A percentile compares a stretch with the other conserved stretches of the same genome.
These are phyloP conservation scores for Nymphalis polychloros DNA, from an alignment of 2,888 invertebrate genomes.

Conservation along the genomic window DNA sequence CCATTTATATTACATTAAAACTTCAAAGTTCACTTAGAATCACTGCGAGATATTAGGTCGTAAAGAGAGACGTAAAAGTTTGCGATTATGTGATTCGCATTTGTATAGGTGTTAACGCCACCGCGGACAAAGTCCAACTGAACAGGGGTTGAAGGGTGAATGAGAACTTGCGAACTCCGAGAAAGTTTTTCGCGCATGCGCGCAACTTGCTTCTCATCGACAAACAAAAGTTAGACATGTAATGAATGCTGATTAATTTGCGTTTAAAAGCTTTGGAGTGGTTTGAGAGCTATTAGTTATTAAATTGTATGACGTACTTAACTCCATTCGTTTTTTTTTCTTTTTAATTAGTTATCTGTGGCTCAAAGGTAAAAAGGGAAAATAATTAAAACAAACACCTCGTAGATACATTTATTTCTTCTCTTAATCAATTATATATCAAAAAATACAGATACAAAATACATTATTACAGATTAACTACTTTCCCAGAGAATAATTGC, in stretches of 20 bases:
- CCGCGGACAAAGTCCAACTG: conserved; percentile 54
- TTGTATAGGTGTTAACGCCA: conserved; percentile 48
- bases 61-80: conserved; percentile 48
- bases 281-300: conserved; percentile 31
- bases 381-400: too few relatives aligned
- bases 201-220: conserved; percentile 47
- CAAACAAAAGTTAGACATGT: conserved; percentile 39
- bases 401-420: too few relatives aligned
- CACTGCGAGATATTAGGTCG: conserved; percentile 9
- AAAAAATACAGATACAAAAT: too few relatives aligned
- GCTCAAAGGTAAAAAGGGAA: too few relatives aligned
- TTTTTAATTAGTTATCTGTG: too few relatives aligned
- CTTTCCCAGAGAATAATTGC: conserved; percentile 42
- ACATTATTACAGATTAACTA: conserved; percentile 27
- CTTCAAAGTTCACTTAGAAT: conserved; percentile 15
- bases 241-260: conserved; percentile 42
- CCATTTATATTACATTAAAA: conserved; percentile 7
- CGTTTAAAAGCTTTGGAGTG: conserved; percentile 37
- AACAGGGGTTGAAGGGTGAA: conserved; percentile 55
- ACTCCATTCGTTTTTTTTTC: too few relatives aligned
- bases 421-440: too few relatives aligned
- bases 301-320: neutral
- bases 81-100: conserved; percentile 35
- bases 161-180: conserved; percentile 43
- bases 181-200: conserved; percentile 60